These are phyloP conservation scores for Craseonycteris thonglongyai DNA, from an alignment of 2,113 vertebrate genomes.

Conservation along the genomic window DNA sequence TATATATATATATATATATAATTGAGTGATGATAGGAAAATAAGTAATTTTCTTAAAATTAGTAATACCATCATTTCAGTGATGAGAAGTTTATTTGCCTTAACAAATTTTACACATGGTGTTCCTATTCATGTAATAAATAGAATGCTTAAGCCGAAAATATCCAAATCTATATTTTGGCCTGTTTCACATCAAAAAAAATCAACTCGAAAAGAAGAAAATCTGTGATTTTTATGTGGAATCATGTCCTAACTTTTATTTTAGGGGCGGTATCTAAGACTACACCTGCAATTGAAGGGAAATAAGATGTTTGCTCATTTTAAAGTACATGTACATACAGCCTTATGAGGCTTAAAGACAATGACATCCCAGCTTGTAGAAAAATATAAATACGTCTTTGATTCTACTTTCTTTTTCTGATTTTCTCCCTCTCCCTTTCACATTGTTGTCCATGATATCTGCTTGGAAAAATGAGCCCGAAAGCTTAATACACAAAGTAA, in stretches of 20 bases:
- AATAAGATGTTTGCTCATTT: slow-evolving; percentile 28
- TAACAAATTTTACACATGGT: neutral
- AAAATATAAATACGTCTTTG: slow-evolving; percentile 40
- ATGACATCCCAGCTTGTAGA: neutral
- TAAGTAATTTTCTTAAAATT: neutral
- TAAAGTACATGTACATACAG: slow-evolving; percentile 22
- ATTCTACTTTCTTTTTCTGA: neutral
- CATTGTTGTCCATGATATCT: slow-evolving; percentile 35
- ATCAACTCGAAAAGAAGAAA: neutral
- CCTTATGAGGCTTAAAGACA: neutral
- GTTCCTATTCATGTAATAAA: neutral
- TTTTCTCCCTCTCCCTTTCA: neutral
- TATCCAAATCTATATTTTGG: neutral
- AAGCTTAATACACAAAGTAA: slow-evolving; percentile 62
- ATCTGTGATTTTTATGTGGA: neutral
- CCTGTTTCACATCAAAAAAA: neutral
- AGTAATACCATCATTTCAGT: neutral
- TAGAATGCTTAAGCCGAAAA: neutral
- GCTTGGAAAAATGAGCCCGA: slow-evolving; percentile 59
- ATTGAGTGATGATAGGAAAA: neutral
- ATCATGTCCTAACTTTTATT: neutral
- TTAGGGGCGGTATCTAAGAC: neutral
- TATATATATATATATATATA: too few species aligned
- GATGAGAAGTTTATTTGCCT: neutral
- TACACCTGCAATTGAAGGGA: slow-evolving; percentile 25